Evolutionary conservation across 2,888 invertebrate species (phyloP).

Genomic region (Agrochola circellaris): DNA sequence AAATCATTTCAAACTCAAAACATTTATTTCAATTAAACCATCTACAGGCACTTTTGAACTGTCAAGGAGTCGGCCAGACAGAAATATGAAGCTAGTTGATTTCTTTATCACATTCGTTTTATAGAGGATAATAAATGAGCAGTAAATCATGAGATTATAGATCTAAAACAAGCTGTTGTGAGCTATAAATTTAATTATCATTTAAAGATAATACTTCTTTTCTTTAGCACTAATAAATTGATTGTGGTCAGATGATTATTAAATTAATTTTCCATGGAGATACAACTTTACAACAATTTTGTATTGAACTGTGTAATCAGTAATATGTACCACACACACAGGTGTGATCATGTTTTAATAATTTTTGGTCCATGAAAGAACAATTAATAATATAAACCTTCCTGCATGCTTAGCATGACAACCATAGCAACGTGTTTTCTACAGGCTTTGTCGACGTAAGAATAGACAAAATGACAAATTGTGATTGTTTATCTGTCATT

Average conservation of each 20-base stretch:
- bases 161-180: conserved; percentile 26
- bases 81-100: too few species aligned
- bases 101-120: conserved; percentile 15
- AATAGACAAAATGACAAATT: too few species aligned
- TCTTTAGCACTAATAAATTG: conserved; percentile 13
- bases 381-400: neutral
- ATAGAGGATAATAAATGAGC: conserved; percentile 13
- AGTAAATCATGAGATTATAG: conserved; percentile 39
- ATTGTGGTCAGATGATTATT: neutral
- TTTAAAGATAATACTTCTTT: conserved; percentile 19
- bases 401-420: too few species aligned
- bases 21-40: too few species aligned
- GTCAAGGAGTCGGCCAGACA: too few species aligned
- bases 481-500: too few species aligned
- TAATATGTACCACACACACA: neutral
- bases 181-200: conserved; percentile 46
- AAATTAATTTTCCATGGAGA: neutral
- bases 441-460: too few species aligned
- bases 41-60: too few species aligned
- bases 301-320: neutral
- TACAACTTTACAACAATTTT: neutral
- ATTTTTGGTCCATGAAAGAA: neutral
- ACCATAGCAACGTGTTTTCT: too few species aligned
- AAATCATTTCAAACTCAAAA: too few species aligned
- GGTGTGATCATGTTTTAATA: neutral